phyloP scores from a whole-genome alignment of 2,888 invertebrate species.

The Halictus ligatus region DNA sequence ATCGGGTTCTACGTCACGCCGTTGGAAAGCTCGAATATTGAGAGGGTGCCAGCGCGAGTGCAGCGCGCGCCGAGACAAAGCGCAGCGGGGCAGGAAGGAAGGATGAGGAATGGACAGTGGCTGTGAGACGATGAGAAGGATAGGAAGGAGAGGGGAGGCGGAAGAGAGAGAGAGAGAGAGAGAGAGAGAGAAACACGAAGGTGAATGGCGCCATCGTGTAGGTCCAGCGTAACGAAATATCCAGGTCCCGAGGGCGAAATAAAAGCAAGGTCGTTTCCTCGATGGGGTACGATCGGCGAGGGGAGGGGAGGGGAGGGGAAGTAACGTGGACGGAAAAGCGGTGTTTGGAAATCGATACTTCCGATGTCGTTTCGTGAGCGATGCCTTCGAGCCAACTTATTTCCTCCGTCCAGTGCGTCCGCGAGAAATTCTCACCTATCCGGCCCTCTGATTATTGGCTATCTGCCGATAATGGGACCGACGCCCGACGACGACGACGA shows the following conservation, averaged over 20 bases:
- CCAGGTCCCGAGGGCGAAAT: slow-evolving; percentile 57
- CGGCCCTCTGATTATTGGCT: slow-evolving; percentile 58
- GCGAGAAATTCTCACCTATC: slow-evolving; percentile 58
- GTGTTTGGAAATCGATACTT: slow-evolving; percentile 70
- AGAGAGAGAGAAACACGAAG: background rate
- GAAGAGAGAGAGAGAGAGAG: background rate
- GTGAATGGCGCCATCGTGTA: slow-evolving; percentile 24
- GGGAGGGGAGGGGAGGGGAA: slow-evolving; percentile 20
- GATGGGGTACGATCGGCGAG: slow-evolving; percentile 59
- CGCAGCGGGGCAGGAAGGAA: background rate
- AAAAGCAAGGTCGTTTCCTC: slow-evolving; percentile 64
- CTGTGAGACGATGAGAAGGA: background rate
- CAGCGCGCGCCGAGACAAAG: background rate
- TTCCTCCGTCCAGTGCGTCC: slow-evolving; percentile 26
- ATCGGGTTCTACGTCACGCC: slow-evolving; percentile 50
- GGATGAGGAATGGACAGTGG: background rate
- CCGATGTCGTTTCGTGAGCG: slow-evolving; percentile 62
- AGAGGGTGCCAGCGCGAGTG: slow-evolving; percentile 8
- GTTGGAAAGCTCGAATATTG: slow-evolving; percentile 43
- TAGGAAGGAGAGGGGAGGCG: background rate
- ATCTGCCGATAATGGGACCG: slow-evolving; percentile 18
- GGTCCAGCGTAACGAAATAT: slow-evolving; percentile 59
- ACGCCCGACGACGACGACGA: too few relatives aligned
- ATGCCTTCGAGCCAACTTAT: slow-evolving; percentile 61
- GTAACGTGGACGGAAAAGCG: slow-evolving; percentile 47